These are phyloP conservation scores for Amphiprion ocellaris DNA, from an alignment of 2,113 vertebrate species.

Conservation along the genomic window DNA sequence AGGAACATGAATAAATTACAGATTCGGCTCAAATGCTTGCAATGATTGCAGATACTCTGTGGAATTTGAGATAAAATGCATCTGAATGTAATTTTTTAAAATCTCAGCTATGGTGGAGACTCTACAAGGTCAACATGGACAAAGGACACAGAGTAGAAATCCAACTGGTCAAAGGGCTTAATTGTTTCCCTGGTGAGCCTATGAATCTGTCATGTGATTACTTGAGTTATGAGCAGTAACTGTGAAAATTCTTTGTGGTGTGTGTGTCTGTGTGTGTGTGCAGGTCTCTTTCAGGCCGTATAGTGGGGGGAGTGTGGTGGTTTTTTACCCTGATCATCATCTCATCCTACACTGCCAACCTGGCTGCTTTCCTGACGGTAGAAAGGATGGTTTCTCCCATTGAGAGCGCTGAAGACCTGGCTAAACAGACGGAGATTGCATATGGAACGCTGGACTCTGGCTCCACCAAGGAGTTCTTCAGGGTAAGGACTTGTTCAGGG, in stretches of 20 bases:
- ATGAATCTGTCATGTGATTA: not conserved
- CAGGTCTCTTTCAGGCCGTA: conserved; percentile 96
- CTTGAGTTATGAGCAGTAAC: not conserved
- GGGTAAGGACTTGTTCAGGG: conserved; percentile 85
- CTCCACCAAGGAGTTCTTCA: conserved; percentile 99
- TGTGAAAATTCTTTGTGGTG: conserved; percentile 5
- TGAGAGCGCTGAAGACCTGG: conserved; percentile 96
- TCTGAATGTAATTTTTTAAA: no score
- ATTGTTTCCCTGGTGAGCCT: no score
- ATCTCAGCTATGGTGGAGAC: no score
- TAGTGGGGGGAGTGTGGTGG: conserved; percentile 99
- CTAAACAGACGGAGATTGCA: conserved; percentile 97
- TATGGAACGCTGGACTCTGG: conserved; percentile 98
- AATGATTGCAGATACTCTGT: no score
- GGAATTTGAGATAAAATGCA: no score
- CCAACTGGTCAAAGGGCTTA: no score
- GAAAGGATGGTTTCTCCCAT: conserved; percentile 99
- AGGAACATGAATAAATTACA: no score
- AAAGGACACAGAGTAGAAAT: no score
- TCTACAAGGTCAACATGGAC: no score
- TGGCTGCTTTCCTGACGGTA: conserved; percentile 98
- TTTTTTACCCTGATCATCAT: conserved; percentile 99
- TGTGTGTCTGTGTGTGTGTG: conserved; percentile 22
- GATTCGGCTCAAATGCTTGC: no score
- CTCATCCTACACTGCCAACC: conserved; percentile 98